Conservation (phyloP, 2,797 vertebrate species). For the Tokudaia muenninki region DNA sequence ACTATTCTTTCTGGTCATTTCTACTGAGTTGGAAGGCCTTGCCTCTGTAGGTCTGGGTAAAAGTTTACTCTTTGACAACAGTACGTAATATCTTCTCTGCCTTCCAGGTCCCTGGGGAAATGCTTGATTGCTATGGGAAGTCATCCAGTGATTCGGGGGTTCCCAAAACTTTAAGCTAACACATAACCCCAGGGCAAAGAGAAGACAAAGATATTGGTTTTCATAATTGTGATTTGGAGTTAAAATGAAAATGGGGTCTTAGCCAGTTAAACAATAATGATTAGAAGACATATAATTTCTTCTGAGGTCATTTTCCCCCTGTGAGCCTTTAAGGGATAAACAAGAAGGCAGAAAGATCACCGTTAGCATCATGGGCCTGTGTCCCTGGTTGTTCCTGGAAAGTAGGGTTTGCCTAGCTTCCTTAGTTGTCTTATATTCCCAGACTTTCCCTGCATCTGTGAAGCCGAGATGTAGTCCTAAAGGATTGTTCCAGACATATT, state of each 20-base stretch:
- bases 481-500: neutral
- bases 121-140: neutral
- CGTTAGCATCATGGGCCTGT: neutral
- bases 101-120: neutral
- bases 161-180: slow-evolving; percentile 17
- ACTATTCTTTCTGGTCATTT: neutral
- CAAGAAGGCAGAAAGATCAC: slow-evolving; percentile 53
- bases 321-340: slow-evolving; percentile 40
- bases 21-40: neutral
- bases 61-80: neutral
- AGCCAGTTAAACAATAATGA: slow-evolving; percentile 59
- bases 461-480: neutral
- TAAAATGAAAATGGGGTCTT: slow-evolving; percentile 56
- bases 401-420: neutral
- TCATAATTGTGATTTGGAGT: slow-evolving; percentile 41
- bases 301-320: slow-evolving; percentile 50
- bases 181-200: slow-evolving; percentile 35
- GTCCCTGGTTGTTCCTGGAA: neutral
- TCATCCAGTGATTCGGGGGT: neutral
- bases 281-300: slow-evolving; percentile 57
- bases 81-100: neutral
- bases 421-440: neutral
- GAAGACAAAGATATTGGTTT: slow-evolving; percentile 43
- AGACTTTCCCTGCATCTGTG: neutral
- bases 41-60: neutral